Evolutionary conservation across 2,113 vertebrate genomes (phyloP).

Genomic region (Scortum barcoo): DNA sequence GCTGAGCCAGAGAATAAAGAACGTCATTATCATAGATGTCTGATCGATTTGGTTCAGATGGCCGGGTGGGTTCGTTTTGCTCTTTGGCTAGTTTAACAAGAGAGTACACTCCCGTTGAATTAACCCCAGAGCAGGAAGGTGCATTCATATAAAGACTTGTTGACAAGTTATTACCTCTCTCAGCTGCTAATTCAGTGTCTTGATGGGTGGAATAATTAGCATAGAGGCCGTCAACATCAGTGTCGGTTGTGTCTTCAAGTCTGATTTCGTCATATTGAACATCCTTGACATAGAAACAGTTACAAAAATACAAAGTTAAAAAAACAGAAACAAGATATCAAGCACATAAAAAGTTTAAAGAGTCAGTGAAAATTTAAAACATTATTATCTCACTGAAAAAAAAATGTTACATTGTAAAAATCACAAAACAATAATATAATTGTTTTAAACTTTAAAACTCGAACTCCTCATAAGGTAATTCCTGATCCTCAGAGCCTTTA

Average conservation of each 20-base stretch:
- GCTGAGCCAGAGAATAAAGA: slow-evolving; percentile 1
- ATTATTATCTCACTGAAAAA: neutral
- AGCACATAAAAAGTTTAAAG: neutral
- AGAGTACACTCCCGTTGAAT: neutral
- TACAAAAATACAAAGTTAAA: neutral
- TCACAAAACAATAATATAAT: no score
- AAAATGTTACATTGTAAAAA: neutral
- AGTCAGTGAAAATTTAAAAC: neutral
- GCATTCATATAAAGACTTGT: neutral
- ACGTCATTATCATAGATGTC: neutral
- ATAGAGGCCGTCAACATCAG: neutral
- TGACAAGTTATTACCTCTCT: neutral
- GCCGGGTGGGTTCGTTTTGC: neutral
- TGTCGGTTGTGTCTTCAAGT: slow-evolving; percentile 5
- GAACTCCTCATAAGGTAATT: neutral
- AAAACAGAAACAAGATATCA: neutral
- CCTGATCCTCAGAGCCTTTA: neutral
- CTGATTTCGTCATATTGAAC: slow-evolving; percentile 3
- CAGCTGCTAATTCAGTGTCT: neutral
- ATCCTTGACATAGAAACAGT: slow-evolving; percentile 25
- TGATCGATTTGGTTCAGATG: neutral
- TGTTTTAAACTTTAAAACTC: neutral
- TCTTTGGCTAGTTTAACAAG: slow-evolving; percentile 12
- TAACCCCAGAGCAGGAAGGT: neutral
- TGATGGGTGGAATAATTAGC: slow-evolving; percentile 9